Conservation (phyloP, 2,797 vertebrate genomes). For the Buceros bicornis region DNA sequence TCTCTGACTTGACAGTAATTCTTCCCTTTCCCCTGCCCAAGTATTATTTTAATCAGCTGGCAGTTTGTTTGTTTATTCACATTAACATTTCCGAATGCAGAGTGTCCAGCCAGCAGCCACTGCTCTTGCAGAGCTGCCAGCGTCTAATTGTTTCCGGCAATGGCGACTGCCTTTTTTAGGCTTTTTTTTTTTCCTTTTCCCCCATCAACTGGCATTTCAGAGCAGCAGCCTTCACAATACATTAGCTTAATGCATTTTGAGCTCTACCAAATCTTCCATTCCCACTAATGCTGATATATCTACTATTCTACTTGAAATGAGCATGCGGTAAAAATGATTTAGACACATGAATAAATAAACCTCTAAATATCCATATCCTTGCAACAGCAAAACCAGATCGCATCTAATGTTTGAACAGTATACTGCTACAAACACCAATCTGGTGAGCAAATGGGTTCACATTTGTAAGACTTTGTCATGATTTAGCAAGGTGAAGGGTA, state of each 20-base stretch:
- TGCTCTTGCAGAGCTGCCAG: background rate
- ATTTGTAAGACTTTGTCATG: background rate
- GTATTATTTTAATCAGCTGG: background rate
- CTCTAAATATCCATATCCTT: background rate
- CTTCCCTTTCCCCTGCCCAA: background rate
- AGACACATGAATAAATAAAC: conserved; percentile 2
- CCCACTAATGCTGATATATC: background rate
- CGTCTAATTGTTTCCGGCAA: background rate
- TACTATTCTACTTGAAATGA: background rate
- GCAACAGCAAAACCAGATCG: background rate
- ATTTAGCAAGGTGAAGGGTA: background rate
- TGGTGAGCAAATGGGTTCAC: background rate
- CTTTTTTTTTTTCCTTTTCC: background rate
- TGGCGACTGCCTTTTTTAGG: background rate
- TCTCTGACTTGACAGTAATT: background rate
- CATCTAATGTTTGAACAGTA: background rate
- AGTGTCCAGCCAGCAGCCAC: background rate
- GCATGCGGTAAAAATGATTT: background rate
- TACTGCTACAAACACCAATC: background rate
- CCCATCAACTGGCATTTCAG: background rate
- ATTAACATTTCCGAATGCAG: background rate
- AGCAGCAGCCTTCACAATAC: background rate
- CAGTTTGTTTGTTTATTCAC: background rate
- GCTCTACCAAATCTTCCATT: background rate
- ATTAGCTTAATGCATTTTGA: conserved; percentile 43